These are phyloP conservation scores for Ciconia boyciana DNA, from an alignment of 2,113 vertebrate genomes.

Conservation along the genomic window DNA sequence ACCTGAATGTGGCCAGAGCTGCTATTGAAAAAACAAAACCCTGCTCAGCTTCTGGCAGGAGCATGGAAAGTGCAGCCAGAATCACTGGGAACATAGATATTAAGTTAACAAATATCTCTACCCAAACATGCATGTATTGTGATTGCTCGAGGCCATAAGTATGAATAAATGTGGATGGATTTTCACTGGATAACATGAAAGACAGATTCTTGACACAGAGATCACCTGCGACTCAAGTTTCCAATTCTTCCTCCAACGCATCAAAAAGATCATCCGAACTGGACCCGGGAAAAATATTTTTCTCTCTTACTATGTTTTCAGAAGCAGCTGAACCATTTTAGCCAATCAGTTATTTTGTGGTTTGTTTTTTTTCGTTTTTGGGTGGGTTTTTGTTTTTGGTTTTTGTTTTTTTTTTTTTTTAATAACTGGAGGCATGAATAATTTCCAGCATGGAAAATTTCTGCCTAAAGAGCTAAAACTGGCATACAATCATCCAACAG, in stretches of 20 bases:
- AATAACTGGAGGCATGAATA: constrained; percentile 17
- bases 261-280: background rate
- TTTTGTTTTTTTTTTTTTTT: background rate
- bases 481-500: constrained; percentile 20
- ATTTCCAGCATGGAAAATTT: constrained; percentile 52
- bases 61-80: background rate
- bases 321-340: background rate
- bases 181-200: background rate
- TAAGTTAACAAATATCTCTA: background rate
- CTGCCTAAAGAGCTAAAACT: constrained; percentile 62
- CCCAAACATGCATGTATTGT: background rate
- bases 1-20: background rate
- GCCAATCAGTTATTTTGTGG: background rate
- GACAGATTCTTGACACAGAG: constrained; percentile 19
- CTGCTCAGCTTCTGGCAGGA: background rate
- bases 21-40: background rate
- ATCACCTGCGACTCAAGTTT: background rate
- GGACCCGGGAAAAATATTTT: background rate
- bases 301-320: background rate
- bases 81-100: background rate
- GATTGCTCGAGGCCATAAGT: background rate
- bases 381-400: no score
- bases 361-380: no score
- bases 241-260: background rate
- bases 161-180: background rate